Base-by-base conservation (phyloP, 37 sponge, comb jelly and placozoan genomes). In the Chondrilla cf. caribensis region DNA sequence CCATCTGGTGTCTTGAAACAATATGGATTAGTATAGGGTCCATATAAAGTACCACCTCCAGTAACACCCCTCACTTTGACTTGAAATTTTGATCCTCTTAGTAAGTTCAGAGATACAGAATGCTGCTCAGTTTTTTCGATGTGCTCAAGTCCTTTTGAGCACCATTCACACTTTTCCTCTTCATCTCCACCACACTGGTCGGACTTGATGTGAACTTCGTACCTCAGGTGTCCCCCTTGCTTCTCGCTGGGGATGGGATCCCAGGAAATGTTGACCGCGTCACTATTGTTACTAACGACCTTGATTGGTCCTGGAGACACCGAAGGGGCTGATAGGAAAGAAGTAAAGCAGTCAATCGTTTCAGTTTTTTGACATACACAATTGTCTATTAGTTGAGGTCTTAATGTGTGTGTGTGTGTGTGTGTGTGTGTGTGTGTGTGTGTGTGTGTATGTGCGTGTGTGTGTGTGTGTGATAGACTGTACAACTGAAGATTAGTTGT, bases 261-360 rank as follows among this genome's bases (percentile, higher is more conserved):
- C 76, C 76, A 73, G 35, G 68, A 67, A 26, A 29, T 33, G 35
- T 47, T 47, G 11, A 47, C 51, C 6, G 9, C 11, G 51, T 11
- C 51, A 47, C 51, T 47, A 11, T 47, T 47, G 51, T 11, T 11
- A 47, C 11, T 11, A 47, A 47, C 51, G 11, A 11, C 11, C 11
- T 6, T 14, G 25, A 73, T 4, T 4, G 21, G 54, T 58, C 31
- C 58, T 85, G 75, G 80, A 78, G 29, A 75, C 72, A 31, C 29
- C 82, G 79, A 72, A 62, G 36, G 21, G 28, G 60, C 82, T 91
- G 44, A 55, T 60, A 40, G 58, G 26, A 2, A n/a, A n/a, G n/a
- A n/a, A n/a, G n/a, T n/a, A n/a, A n/a, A n/a, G n/a, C n/a, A n/a
- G n/a, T n/a, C n/a, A n/a, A n/a, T n/a, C n/a, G n/a, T n/a, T n/a